Base-by-base conservation (phyloP, 2,888 invertebrate genomes). In the Luffia ferchaultella region DNA sequence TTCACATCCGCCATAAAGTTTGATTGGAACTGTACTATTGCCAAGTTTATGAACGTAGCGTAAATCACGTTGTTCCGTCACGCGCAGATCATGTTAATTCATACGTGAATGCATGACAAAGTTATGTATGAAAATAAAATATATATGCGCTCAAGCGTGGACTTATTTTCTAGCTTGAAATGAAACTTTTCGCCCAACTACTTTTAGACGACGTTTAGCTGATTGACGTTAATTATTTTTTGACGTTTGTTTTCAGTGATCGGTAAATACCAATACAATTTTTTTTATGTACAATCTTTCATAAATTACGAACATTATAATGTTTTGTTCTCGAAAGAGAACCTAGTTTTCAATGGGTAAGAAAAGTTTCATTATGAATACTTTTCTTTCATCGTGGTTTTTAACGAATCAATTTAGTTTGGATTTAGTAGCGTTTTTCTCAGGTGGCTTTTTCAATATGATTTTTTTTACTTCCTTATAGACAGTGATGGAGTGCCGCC, bases 401-500 rank as follows among this genome's bases (percentile, higher is more conserved):
- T 45, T 57, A 53, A 50, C 44, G 50, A 54, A 55, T 62, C 49
- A 52, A 50, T 52, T 55, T 52, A 52, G 53, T 58, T 50, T 58
- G 16, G 51, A 20, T 48, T 50, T 16, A 18, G 7, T 40, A 53
- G 49, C 46, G 54, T 50, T 42, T 47, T 57, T 53, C 53, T 52
- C 46, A 60, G 57, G 54, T 54, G 58, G 59, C 54, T 60, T 63
- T 70, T 65, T 69, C 67, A 40, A 48, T 68, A 66, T 65, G 57
- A 61, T 63, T 62, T 65, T 60, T 58, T 55, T 57, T 64, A 68
- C 62, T 68, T 65, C 69, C 74, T n/a, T n/a, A n/a, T n/a, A 83
- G 83, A 64, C 67, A 76, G 82, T 79, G 71, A 83, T 83, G 83
- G 83, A 82, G 79, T 76, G 78, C 71, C 75, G 71, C 77, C 78